Evolutionary conservation across 1,140 invertebrate species (phyloP).

Genomic region (Bombus cullumanus): DNA sequence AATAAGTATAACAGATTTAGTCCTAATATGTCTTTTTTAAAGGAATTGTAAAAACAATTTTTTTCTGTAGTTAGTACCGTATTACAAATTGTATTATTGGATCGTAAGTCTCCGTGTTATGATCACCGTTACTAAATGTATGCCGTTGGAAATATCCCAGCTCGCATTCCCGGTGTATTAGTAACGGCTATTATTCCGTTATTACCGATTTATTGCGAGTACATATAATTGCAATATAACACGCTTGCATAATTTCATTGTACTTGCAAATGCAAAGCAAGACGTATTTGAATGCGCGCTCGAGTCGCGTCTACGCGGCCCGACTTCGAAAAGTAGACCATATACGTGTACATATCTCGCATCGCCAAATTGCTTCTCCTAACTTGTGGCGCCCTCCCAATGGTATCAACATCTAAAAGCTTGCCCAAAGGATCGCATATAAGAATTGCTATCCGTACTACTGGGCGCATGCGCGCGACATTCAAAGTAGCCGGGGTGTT

Average conservation of each 20-base stretch:
- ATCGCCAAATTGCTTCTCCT: slow-evolving; percentile 51
- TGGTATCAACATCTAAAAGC: slow-evolving; percentile 47
- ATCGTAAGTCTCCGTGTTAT: too few relatives aligned
- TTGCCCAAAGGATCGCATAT: slow-evolving; percentile 40
- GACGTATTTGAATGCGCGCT: background rate
- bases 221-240: slow-evolving; percentile 32
- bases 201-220: slow-evolving; percentile 43
- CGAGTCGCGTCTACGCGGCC: background rate
- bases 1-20: too few relatives aligned
- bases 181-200: slow-evolving; percentile 34
- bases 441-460: slow-evolving; percentile 48
- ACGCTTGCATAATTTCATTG: slow-evolving; percentile 39
- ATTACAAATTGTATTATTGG: background rate
- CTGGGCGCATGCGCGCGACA: slow-evolving; percentile 17
- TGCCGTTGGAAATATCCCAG: slow-evolving; percentile 1
- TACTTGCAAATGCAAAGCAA: slow-evolving; percentile 27
- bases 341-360: slow-evolving; percentile 1
- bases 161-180: slow-evolving; percentile 28
- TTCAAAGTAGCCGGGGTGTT: slow-evolving; percentile 7
- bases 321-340: slow-evolving; percentile 31
- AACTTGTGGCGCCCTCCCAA: slow-evolving; percentile 55
- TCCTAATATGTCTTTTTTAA: background rate
- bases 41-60: background rate
- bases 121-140: background rate
- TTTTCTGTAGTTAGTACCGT: too few relatives aligned